Evolutionary conservation across 2,113 vertebrate species (phyloP), one percentile per base, ranked within the genome.

Genomic region (Lagopus muta): DNA sequence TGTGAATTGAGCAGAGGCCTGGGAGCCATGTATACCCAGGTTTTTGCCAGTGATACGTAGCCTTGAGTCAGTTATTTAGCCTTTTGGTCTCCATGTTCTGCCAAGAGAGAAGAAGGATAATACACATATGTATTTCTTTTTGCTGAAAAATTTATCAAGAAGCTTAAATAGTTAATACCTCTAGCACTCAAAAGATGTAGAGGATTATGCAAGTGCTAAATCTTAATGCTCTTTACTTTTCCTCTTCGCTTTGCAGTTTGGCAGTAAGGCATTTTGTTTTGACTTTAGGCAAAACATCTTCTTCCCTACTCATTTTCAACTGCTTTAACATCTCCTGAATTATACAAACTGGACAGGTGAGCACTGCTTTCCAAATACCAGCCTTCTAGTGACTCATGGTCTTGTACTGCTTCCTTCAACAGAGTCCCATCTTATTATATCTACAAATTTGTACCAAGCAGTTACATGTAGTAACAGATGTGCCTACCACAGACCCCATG

Each of bases 81-180:
- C 60, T 91, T 79, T 71, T 4, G 2, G 30, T 11, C 42, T 45
- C 11, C 18, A 6, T 15, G 65, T 30, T 87, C 89, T 67, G 60
- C 78, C 47, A 28, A 60, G 45, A 74, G 34, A 89, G 38, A 40
- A 92, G 30, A 75, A 77, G 17, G 17, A 52, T 64, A 82, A 89
- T 22, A 57, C 3, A 5, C 2, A 9, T 7, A 38, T 18, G 6
- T 40, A 22, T 71, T 67, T 40, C 58, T 81, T 79, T 91, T 87
- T 58, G 55, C 28, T 75, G 64, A 83, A 79, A 80, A 83, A 34
- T 4, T 40, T 54, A 66, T 80, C 54, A 21, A 17, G 36, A 70
- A 54, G 55, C 72, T 82, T 80, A 89, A 96, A 81, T 18, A 83
- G 92, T 89, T 93, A 88, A 80, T 48, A 66, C 48, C 50, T 50